These are phyloP conservation scores for Perca flavescens DNA, from an alignment of 2,113 vertebrate genomes.

Conservation along the genomic window DNA sequence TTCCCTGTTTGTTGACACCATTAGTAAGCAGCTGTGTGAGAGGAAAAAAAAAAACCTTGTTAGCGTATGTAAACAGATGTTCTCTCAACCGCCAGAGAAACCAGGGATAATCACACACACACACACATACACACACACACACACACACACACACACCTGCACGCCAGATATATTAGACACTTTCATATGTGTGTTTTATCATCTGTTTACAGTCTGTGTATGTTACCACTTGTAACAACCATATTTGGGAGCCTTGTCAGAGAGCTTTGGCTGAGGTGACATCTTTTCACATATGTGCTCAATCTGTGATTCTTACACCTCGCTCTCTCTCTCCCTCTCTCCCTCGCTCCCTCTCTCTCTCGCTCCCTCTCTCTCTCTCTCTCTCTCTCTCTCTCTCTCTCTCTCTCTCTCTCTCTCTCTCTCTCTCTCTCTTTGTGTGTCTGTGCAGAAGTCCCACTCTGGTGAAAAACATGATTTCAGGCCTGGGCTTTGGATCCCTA, in stretches of 20 bases:
- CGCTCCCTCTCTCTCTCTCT: constrained; percentile 13
- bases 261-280: constrained; percentile 52
- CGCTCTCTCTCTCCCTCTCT: constrained; percentile 16
- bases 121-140: constrained; percentile 33
- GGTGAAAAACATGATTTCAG: constrained; percentile 99
- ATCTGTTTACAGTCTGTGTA: constrained; percentile 73
- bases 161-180: constrained; percentile 70
- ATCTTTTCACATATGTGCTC: constrained; percentile 63
- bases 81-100: constrained; percentile 72
- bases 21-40: constrained; percentile 80
- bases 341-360: constrained; percentile 9
- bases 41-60: constrained; percentile 71
- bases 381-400: constrained; percentile 16
- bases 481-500: constrained; percentile 96
- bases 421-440: constrained; percentile 22
- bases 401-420: constrained; percentile 8
- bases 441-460: constrained; percentile 94
- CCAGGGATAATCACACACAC: constrained; percentile 67
- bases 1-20: constrained; percentile 77
- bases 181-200: constrained; percentile 59
- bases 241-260: constrained; percentile 56
- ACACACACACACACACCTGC: constrained; percentile 57
- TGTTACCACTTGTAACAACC: constrained; percentile 67
- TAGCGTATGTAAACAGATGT: constrained; percentile 82
- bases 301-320: constrained; percentile 57